phyloP scores from a whole-genome alignment of 2,888 invertebrate species.

The Drosophila heteroneura region DNA sequence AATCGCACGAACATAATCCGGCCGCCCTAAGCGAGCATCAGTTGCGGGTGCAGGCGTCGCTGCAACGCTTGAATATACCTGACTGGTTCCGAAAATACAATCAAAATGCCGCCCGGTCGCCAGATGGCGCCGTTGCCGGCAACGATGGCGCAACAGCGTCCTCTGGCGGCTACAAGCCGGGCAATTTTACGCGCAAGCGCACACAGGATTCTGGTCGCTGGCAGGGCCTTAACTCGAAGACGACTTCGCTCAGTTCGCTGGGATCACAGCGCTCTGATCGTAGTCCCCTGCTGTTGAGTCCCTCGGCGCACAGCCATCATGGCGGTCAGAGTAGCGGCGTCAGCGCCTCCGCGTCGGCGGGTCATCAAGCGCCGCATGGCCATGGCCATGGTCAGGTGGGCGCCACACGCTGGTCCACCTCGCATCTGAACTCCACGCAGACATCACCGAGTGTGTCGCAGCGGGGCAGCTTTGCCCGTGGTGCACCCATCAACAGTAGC shows the following conservation, averaged over 20 bases:
- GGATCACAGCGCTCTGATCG: constrained; percentile 86
- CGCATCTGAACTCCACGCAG: constrained; percentile 90
- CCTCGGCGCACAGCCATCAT: constrained; percentile 86
- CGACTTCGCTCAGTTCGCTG: constrained; percentile 93
- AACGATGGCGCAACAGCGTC: constrained; percentile 15
- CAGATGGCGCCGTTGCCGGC: constrained; percentile 58
- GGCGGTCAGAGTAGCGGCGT: constrained; percentile 80
- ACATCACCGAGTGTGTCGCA: constrained; percentile 91
- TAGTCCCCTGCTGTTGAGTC: constrained; percentile 85
- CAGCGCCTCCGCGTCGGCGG: constrained; percentile 31
- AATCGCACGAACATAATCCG: constrained; percentile 87
- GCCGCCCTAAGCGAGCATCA: constrained; percentile 96
- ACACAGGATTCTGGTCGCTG: constrained; percentile 89
- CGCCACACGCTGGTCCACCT: constrained; percentile 89
- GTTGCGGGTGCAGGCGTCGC: constrained; percentile 95
- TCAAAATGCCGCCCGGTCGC: constrained; percentile 74
- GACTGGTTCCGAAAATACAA: constrained; percentile 93
- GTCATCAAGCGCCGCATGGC: constrained; percentile 26
- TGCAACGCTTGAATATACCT: constrained; percentile 97
- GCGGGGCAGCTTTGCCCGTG: constrained; percentile 89
- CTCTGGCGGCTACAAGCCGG: constrained; percentile 87
- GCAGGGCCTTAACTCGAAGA: constrained; percentile 92
- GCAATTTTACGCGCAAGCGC: constrained; percentile 93
- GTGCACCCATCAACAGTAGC: constrained; percentile 85
- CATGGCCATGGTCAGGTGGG: constrained; percentile 55